A percentile compares a stretch with the other conserved stretches of the same genome.
phyloP scores from a whole-genome alignment of 2,888 invertebrate genomes.

The Ethmia dodecea region DNA sequence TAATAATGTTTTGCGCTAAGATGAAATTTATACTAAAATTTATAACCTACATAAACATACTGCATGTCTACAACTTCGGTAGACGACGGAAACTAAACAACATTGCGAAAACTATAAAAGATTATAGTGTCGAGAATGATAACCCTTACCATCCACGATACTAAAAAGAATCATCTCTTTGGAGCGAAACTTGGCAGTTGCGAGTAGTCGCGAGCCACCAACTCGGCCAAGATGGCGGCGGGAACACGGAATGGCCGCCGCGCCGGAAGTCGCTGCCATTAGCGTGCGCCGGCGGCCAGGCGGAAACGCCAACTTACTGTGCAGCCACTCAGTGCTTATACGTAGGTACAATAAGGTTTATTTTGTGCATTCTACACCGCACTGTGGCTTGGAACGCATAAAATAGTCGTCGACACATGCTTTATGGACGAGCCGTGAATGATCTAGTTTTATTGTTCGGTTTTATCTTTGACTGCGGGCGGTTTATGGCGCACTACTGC shows the following conservation, averaged over 20 bases:
- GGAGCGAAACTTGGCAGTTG: conserved; percentile 22
- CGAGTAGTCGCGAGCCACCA: conserved; percentile 13
- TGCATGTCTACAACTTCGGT: no score
- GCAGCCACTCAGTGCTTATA: neutral
- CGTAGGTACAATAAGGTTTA: neutral
- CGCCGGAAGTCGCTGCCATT: conserved; percentile 42
- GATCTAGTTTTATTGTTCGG: conserved; percentile 6
- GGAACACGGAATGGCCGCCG: conserved; percentile 35
- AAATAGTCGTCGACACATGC: conserved; percentile 1
- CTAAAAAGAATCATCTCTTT: conserved; percentile 21
- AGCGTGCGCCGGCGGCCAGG: conserved; percentile 29
- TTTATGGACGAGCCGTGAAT: conserved; percentile 4
- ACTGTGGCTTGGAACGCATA: conserved; percentile 1
- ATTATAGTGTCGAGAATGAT: no score
- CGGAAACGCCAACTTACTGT: conserved; percentile 10
- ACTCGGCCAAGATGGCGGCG: conserved; percentile 24
- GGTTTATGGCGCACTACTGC: neutral
- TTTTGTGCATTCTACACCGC: neutral
- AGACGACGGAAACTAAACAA: no score
- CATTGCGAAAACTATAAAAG: no score
- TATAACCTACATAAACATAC: no score
- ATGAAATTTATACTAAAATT: no score
- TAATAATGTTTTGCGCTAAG: no score
- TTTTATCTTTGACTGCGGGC: neutral
- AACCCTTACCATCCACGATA: conserved; percentile 1